Base-by-base conservation (phyloP, 1,140 invertebrate species). In the Tenebrio molitor region DNA sequence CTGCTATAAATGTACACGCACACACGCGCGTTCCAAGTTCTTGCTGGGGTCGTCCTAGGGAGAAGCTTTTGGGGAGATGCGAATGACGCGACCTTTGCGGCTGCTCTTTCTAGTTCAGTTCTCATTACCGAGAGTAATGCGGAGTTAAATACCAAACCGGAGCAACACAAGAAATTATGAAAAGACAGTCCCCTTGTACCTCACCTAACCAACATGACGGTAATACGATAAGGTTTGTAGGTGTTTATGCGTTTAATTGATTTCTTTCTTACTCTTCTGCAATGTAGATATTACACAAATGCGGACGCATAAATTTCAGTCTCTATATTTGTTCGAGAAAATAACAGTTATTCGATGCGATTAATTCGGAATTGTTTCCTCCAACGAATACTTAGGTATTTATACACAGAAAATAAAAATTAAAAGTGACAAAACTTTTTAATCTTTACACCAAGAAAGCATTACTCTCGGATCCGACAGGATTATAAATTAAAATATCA, bases 401-500 rank as follows among this genome's bases (percentile, higher is more conserved):
- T 50, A 50, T 19, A 50, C 44, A 50, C 12, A 66, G 23, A 17
- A 42, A 66, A 3, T 15, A 66, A 66, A 66, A 66, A 66, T 23
- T 66, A 21, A 21, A 41, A 66, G 19, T 65, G 63, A 65, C 39
- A 21, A 21, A 65, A 65, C 21, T 65, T 65, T 65, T 44, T 42
- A 66, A 66, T 66, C 64, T 44, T 42, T 44, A 15, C 23, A n/a
- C n/a, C 39, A 6, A 42, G 12, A 44, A 41, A 33, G 21, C 39
- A 66, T 66, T 66, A 66, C 12, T 41, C 64, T 58, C 19, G 19
- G 23, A 66, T 66, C 64, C 64, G 42, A 44, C 12, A 44, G 42
- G 64, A 66, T 66, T 66, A 66, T 66, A 65, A 65, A 66, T 66
- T 66, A 66, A 66, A 66, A 44, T 66, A 44, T 41, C 42, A 19